Evolutionary conservation across 2,113 vertebrate species (phyloP), one percentile per base, ranked within the genome.

Genomic region (Brachionichthys hirsutus): DNA sequence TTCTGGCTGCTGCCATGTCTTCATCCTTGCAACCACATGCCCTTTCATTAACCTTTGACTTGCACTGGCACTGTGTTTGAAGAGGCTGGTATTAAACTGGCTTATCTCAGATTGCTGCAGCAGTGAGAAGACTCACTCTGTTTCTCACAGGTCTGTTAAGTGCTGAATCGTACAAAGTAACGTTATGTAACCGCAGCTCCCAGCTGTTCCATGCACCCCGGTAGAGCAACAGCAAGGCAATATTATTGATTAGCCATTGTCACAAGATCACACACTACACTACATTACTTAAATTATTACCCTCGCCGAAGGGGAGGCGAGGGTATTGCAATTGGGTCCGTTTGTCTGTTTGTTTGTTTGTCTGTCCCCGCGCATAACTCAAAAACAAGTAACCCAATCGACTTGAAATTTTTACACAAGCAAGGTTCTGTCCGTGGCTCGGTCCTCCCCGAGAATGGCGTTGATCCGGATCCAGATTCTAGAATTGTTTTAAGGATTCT

Each of bases 31-130:
- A 89, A 88, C 83, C 86, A 86, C 81, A 83, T 86, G 87, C 85
- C 91, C 91, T 90, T 88, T 91, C 87, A 89, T 90, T 92, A 91
- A 92, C 91, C 91, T 92, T 91, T 92, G 90, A 92, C 91, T 91
- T 59, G 30, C 58, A 63, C 82, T 81, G 77, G 85, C 84, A 88
- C 85, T 70, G 75, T 80, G 81, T 91, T 89, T 91, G 89, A 91
- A 91, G 90, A 85, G 71, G 68, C 68, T 78, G 77, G 85, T 73
- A 84, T 89, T 90, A 89, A 85, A 87, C 75, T 62, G 85, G 87
- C 84, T 91, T 88, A 90, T 87, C 75, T 68, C 34, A 78, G 86
- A 87, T 86, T 66, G 77, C 67, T 19, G 60, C 71, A 51, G 67
- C 60, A 62, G 52, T 35, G 38, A 69, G 75, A 72, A 77, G 59